Evolutionary conservation across 1,140 invertebrate genomes (phyloP).

Genomic region (Zaprionus ghesquierei): DNA sequence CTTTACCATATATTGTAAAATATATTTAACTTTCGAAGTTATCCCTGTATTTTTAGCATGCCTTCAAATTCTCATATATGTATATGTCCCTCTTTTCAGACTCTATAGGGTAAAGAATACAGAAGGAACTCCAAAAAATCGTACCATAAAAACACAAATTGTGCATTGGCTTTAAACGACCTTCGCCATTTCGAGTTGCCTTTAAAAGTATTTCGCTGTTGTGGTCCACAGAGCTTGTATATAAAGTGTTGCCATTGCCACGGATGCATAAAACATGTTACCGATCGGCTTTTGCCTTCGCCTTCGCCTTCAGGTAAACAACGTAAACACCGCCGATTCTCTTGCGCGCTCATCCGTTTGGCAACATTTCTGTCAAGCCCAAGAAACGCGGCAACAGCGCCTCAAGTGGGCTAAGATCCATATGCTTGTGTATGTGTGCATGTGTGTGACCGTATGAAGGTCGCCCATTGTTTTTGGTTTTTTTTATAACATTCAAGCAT

Average conservation of each 20-base stretch:
- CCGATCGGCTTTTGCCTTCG: slow-evolving; percentile 56
- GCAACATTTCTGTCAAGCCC: slow-evolving; percentile 64
- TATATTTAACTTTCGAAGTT: background rate
- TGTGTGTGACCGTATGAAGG: slow-evolving; percentile 68
- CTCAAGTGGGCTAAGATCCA: slow-evolving; percentile 49
- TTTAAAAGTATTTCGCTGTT: slow-evolving; percentile 76
- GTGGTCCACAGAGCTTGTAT: slow-evolving; percentile 40
- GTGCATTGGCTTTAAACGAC: slow-evolving; percentile 69
- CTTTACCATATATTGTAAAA: background rate
- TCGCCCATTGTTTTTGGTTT: slow-evolving; percentile 47
- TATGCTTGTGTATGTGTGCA: slow-evolving; percentile 19
- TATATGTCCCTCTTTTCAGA: background rate
- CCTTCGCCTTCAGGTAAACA: slow-evolving; percentile 36
- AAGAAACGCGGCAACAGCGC: slow-evolving; percentile 67
- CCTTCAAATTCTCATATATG: background rate
- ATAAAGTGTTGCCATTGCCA: slow-evolving; percentile 50
- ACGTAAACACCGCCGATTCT: slow-evolving; percentile 31
- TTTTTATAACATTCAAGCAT: too few relatives aligned
- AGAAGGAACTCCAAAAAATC: slow-evolving; percentile 43
- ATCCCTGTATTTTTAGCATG: background rate
- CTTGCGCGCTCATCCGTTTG: slow-evolving; percentile 61
- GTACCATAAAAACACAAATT: slow-evolving; percentile 46
- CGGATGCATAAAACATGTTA: slow-evolving; percentile 80
- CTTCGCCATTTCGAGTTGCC: slow-evolving; percentile 67
- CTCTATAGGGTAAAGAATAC: background rate